Percentiles rank a stretch among this genome's conserved stretches.
Conservation (phyloP, 2,797 vertebrate genomes). For the Syndactyla subalaris region DNA sequence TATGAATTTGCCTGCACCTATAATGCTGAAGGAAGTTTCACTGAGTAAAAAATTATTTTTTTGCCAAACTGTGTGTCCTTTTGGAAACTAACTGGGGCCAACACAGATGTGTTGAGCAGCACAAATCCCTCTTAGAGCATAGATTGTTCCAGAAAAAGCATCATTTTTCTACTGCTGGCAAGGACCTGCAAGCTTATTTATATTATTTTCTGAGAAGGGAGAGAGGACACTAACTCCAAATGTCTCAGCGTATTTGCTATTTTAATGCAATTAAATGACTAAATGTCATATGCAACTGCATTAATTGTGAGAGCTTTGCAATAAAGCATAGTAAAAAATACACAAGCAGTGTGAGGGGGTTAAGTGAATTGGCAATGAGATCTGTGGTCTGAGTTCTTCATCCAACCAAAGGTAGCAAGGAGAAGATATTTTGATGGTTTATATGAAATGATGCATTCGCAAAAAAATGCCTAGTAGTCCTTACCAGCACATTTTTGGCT, state of each 20-base stretch:
- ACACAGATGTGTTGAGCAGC: conserved; percentile 47
- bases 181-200: not conserved
- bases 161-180: conserved; percentile 31
- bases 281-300: not conserved
- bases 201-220: conserved; percentile 32
- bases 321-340: not conserved
- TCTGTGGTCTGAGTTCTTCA: not conserved
- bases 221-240: not conserved
- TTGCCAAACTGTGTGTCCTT: conserved; percentile 56
- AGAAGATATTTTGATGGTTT: not conserved
- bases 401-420: not conserved
- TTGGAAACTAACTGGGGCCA: conserved; percentile 60
- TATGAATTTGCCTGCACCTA: conserved; percentile 49
- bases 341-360: not conserved
- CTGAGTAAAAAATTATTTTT: not conserved
- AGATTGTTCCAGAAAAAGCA: conserved; percentile 37
- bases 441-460: not conserved
- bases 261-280: not conserved
- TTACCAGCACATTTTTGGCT: not conserved
- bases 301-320: not conserved
- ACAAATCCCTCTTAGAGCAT: conserved; percentile 39
- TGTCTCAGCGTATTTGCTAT: not conserved
- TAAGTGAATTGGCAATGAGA: not conserved
- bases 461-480: not conserved
- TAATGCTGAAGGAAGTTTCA: conserved; percentile 24